phyloP scores from a whole-genome alignment of 2,113 vertebrate genomes.

The Mellivora capensis region DNA sequence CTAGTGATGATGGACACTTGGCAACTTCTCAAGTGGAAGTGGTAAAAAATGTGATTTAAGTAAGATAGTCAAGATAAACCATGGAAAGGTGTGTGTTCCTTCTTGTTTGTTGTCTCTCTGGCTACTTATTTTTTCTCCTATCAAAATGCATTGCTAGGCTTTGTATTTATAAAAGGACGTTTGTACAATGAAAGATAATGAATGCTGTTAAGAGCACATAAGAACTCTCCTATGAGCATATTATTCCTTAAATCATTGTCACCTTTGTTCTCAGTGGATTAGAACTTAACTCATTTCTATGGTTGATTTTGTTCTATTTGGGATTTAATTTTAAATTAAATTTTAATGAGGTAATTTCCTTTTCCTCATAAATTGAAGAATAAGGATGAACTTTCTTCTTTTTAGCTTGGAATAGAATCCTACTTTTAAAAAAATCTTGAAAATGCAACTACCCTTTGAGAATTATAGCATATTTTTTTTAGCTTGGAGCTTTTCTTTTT shows the following conservation, averaged over 20 bases:
- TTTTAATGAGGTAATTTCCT: background rate
- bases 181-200: background rate
- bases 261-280: background rate
- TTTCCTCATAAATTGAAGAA: background rate
- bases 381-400: slow-evolving; percentile 2
- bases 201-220: background rate
- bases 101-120: background rate
- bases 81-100: background rate
- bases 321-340: slow-evolving; percentile 52
- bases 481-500: slow-evolving; percentile 21
- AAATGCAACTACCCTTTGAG: background rate
- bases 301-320: background rate
- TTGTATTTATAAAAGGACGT: background rate
- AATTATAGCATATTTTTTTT: slow-evolving; percentile 1
- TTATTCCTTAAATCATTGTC: background rate
- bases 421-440: background rate
- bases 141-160: background rate
- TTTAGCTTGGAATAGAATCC: background rate
- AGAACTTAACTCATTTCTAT: background rate
- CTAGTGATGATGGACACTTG: background rate
- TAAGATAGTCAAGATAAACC: background rate
- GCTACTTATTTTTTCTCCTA: background rate
- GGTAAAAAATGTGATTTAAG: background rate
- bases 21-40: background rate
- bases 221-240: background rate